Percentiles rank a stretch among this genome's conserved stretches.
phyloP scores from a whole-genome alignment of 1,140 invertebrate species.

The Galleria mellonella region DNA sequence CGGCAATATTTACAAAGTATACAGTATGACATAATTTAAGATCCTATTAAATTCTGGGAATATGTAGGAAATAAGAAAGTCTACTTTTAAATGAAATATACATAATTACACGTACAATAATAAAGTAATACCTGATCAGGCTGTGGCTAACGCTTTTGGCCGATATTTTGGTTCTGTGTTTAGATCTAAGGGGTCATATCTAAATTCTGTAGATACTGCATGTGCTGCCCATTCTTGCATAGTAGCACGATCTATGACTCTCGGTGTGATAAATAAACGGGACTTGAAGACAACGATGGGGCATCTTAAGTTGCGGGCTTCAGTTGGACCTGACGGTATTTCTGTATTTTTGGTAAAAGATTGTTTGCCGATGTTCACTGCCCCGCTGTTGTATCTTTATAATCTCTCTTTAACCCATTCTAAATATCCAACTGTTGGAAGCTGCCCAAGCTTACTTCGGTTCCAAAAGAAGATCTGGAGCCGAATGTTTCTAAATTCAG shows the following conservation, averaged over 20 bases:
- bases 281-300: not conserved
- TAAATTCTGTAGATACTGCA: not conserved
- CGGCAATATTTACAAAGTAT: no score
- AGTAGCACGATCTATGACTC: not conserved
- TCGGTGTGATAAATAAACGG: not conserved
- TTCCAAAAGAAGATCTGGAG: not conserved
- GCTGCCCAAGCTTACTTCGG: not conserved
- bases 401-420: not conserved
- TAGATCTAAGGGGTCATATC: not conserved
- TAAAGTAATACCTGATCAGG: not conserved
- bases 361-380: not conserved
- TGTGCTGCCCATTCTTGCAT: not conserved
- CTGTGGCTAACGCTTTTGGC: not conserved
- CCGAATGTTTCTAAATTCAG: not conserved
- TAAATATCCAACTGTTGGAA: slow-evolving; percentile 2
- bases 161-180: not conserved
- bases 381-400: not conserved
- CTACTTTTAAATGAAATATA: not conserved
- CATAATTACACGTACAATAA: not conserved
- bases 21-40: no score
- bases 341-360: slow-evolving; percentile 2
- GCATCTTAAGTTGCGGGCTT: not conserved
- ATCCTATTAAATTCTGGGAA: no score
- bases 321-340: slow-evolving; percentile 1
- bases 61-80: not conserved